These are phyloP conservation scores for Lepidotrigona ventralis DNA, from an alignment of 1,140 invertebrate genomes.

Conservation along the genomic window DNA sequence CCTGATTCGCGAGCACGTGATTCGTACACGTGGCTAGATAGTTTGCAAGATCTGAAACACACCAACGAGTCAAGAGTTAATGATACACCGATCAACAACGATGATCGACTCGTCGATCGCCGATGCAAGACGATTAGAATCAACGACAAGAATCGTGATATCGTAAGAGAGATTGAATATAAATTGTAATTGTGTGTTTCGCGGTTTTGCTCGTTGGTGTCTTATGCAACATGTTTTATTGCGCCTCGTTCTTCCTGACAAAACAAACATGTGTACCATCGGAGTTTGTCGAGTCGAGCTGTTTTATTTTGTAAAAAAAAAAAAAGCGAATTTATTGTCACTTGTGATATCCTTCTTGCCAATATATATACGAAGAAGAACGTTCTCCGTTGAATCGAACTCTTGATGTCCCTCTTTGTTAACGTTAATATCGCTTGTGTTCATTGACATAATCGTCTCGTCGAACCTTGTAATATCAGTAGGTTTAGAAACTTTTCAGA, in stretches of 20 bases:
- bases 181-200: background rate
- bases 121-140: background rate
- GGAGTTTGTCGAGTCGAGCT: background rate
- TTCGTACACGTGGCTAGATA: too few species aligned
- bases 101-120: background rate
- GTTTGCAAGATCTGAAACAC: background rate
- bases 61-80: background rate
- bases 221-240: constrained; percentile 1
- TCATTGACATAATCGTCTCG: background rate
- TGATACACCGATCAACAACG: background rate
- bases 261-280: background rate
- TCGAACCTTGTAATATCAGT: background rate
- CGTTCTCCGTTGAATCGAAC: background rate
- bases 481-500: background rate
- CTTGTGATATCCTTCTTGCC: constrained; percentile 35
- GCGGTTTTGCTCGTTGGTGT: background rate
- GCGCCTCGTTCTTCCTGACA: background rate
- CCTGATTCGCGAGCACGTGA: background rate
- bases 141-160: background rate
- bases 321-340: background rate
- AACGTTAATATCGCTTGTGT: background rate
- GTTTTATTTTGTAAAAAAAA: background rate
- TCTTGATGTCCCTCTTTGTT: background rate
- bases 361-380: background rate
- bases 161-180: too few species aligned